These are phyloP conservation scores for Oncopodura yosiiana DNA, from an alignment of 1,140 invertebrate species.

Conservation along the genomic window DNA sequence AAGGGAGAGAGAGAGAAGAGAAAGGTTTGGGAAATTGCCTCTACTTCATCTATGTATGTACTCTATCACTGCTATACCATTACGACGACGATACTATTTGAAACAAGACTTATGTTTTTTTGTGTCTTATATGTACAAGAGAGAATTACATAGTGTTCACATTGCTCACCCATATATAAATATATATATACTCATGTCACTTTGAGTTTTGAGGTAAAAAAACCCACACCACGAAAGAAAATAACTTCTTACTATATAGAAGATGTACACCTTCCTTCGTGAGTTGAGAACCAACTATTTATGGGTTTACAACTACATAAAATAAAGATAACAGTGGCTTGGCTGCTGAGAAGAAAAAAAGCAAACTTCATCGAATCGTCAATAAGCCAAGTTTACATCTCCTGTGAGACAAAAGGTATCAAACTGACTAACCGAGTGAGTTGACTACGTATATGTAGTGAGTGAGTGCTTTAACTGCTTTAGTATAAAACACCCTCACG, in stretches of 20 bases:
- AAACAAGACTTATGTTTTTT: too few relatives aligned
- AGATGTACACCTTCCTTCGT: conserved; percentile 4
- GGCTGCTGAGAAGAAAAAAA: not conserved
- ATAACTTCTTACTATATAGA: not conserved
- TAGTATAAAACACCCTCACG: too few relatives aligned
- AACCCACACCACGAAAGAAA: not conserved
- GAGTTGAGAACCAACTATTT: conserved; percentile 22
- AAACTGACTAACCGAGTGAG: too few relatives aligned
- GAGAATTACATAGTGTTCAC: not conserved
- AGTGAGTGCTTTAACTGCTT: too few relatives aligned
- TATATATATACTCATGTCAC: not conserved
- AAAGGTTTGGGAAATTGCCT: not conserved
- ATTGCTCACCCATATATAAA: too few relatives aligned
- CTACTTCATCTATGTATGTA: too few relatives aligned
- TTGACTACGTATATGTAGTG: too few relatives aligned
- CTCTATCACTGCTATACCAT: too few relatives aligned
- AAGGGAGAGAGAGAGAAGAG: conserved; percentile 20
- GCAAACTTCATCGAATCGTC: conserved; percentile 31
- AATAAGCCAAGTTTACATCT: conserved; percentile 28
- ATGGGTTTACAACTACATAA: conserved; percentile 29
- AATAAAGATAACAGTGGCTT: conserved; percentile 16
- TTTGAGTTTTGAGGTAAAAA: not conserved
- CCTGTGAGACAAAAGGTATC: conserved; percentile 13
- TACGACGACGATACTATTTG: too few relatives aligned
- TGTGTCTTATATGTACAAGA: too few relatives aligned